A percentile compares a stretch with the other conserved stretches of the same genome.
phyloP scores from a whole-genome alignment of 2,888 invertebrate genomes.

The Trichogramma evanescens region DNA sequence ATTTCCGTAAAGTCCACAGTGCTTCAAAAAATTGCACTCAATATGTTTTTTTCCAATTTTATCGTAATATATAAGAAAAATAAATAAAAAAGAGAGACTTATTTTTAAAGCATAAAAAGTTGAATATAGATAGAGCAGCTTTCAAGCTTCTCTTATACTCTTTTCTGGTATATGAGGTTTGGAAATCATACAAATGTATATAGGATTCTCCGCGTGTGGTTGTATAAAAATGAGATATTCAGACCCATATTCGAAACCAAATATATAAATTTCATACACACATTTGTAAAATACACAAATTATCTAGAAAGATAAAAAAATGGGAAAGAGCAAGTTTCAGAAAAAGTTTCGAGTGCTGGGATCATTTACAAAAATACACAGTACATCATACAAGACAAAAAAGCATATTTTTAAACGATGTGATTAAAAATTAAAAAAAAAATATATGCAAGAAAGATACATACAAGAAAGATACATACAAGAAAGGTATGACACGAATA shows the following conservation, averaged over 20 bases:
- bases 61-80: too few relatives aligned
- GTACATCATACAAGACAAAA: not conserved
- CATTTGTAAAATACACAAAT: not conserved
- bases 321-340: not conserved
- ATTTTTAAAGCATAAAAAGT: conserved; percentile 10
- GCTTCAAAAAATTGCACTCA: too few relatives aligned
- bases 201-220: conserved; percentile 2
- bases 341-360: not conserved
- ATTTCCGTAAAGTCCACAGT: too few relatives aligned
- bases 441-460: too few relatives aligned
- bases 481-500: too few relatives aligned
- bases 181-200: conserved; percentile 19
- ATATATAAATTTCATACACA: not conserved
- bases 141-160: not conserved
- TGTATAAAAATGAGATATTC: conserved; percentile 12
- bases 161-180: not conserved
- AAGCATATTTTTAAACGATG: conserved; percentile 14
- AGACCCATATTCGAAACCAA: conserved; percentile 1
- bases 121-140: not conserved
- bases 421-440: not conserved
- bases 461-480: too few relatives aligned
- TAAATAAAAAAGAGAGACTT: conserved; percentile 8
- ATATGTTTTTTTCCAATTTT: too few relatives aligned
- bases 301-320: not conserved
- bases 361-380: not conserved